Evolutionary conservation across 92 coral and sea anemone genomes (phyloP), one percentile per base, ranked within the genome.

Genomic region (Zoanthus sansibaricus): DNA sequence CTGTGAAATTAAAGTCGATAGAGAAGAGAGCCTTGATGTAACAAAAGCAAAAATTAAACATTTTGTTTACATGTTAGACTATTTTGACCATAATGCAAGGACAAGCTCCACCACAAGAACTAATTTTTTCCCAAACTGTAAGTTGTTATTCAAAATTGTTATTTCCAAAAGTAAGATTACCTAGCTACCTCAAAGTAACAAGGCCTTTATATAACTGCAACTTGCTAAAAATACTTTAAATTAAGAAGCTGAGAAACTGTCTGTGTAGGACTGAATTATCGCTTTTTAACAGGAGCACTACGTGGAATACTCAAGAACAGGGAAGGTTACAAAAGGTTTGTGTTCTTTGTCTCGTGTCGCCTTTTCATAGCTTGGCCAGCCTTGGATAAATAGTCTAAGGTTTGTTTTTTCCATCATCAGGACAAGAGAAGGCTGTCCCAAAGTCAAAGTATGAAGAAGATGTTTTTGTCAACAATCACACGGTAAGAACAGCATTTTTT

Each of bases 371-470:
- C 12, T 37, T 30, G 5, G 17, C 14, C 17, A 1, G 16, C 66
- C 2, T n/a, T 67, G 72, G 32, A 42, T 20, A n/a, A 67, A 67
- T n/a, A 67, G 0, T 69, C 31, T 2, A 25, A 69, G 74, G 4
- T 5, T 31, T 31, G 17, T 69, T 3, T 30, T n/a, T 69, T 69
- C 11, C 14, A 7, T 5, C 8, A 44, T 11, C 89, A 97, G 99
- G 99, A 13, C 99, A 97, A 86, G 99, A 97, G n/a, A 95, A 93
- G 71, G 98, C 96, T 14, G 98, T 95, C 25, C 87, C 90, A 61
- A 95, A 95, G 72, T 97, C 99, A 12, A 97, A 95, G 70, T 97
- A 97, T 17, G 99, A 97, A 82, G 99, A 97, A 75, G 99, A 97
- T 86, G 94, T 97, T 6, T 94, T 90, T 89, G 92, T 94, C 14